Base-by-base conservation (phyloP, 2,888 invertebrate genomes). In the Aquatica leii region DNA sequence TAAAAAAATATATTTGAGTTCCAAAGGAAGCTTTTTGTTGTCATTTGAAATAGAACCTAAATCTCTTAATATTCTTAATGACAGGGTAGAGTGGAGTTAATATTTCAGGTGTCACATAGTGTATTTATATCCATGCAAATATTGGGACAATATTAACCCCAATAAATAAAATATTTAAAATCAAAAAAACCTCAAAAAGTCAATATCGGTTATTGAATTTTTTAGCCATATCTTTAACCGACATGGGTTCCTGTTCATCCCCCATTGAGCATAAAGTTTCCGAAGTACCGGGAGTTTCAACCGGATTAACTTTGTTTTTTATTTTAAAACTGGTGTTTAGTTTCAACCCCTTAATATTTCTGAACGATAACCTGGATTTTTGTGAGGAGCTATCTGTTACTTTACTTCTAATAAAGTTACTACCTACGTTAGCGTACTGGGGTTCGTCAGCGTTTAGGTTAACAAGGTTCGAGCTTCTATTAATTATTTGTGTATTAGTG, bases 401-500 rank as follows among this genome's bases (percentile, higher is more conserved):
- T 15, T 31, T 12, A 5, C 21, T 53, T n/a, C 20, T 12, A 41
- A 18, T 20, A 20, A 40, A 11, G 40, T 8, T 21, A 6, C 6
- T 24, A 6, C 6, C 24, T 4, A 24, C 24, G 24, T 24, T 24
- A 24, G 24, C 24, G 24, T 24, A 24, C 4, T 24, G 6, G 6
- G 24, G 6, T 24, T 24, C 14, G 1, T 6, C 17, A 48, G 24
- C 12, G n/a, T 63, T 59, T 54, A 71, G 65, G 24, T 67, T 69
- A 51, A 78, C 75, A 8, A 76, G 74, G 55, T 76, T 74, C n/a
- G 56, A 55, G 82, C 84, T 77, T 57, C 81, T 81, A 68, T 78
- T 82, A 65, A 85, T 84, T 52, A 81, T 84, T 66, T 84, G 82
- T 64, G 84, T 82, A 76, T 90, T 90, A 40, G 90, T 90, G 1